Evolutionary conservation across 1,140 invertebrate genomes (phyloP), one percentile per base, ranked within the genome.

Genomic region (Drosophila sucinea): DNA sequence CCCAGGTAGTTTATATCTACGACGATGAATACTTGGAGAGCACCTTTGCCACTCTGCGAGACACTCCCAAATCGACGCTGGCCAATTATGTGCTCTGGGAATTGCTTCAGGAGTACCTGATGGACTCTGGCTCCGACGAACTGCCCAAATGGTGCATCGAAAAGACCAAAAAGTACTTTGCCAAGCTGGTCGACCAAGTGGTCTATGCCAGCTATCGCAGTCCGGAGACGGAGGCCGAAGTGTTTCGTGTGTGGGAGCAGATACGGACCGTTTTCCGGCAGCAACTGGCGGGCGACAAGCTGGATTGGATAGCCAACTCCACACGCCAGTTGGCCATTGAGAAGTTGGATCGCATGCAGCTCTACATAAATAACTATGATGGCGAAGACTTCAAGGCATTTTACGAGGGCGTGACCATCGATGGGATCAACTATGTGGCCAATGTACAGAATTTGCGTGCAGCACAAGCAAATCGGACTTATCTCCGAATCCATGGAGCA

Each of bases 281-380:
- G n/a, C 60, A 87, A 0, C 51, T 91, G 11, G 60, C n/a, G 1
- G 86, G 80, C 2, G 76, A 91, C 67, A 86, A 78, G 8, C 70
- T 78, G 2, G 77, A 86, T 56, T 91, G 90, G 90, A 91, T 91
- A 4, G n/a, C 66, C 0, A 81, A 90, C 10, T 30, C 11, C 3
- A 91, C 90, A 0, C 66, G 85, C 8, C 47, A 58, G 11, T 6
- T 74, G 40, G 90, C 90, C 51, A 67, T 91, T 7, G 66, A 81
- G 27, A 91, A 91, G 56, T 55, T 91, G 8, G 68, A 84, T 11
- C 51, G 8, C 0, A 91, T 91, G 90, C 41, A 74, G 11, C 66
- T 91, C 7, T 8, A 64, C 23, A 91, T 91, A 5, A 84, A 87
- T 38, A 72, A 85, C 23, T 81, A 91, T 40, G 85, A 91, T 27